phyloP scores from a whole-genome alignment of 2,888 invertebrate genomes.

The Tenodera sinensis region DNA sequence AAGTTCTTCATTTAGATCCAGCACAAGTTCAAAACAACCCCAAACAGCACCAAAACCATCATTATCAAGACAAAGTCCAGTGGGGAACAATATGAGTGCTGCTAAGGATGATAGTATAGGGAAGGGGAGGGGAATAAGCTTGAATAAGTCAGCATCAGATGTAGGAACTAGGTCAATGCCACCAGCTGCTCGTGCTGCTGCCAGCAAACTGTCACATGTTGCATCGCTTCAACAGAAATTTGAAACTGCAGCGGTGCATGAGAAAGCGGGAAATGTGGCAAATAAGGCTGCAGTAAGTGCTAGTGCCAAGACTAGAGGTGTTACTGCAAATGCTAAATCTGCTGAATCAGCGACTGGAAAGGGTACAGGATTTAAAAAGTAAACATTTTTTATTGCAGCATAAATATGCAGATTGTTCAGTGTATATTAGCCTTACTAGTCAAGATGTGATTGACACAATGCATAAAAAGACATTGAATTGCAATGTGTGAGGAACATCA shows the following conservation, averaged over 20 bases:
- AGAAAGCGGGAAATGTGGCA: background rate
- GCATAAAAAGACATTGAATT: background rate
- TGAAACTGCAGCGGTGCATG: conserved; percentile 49
- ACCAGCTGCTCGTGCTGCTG: conserved; percentile 49
- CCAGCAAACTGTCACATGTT: conserved; percentile 62
- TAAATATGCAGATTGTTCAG: background rate
- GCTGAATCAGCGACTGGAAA: conserved; percentile 2
- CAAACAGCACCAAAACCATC: conserved; percentile 19
- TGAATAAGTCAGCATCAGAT: conserved; percentile 28
- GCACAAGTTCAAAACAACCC: conserved; percentile 10
- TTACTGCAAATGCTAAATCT: background rate
- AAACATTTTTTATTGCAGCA: background rate
- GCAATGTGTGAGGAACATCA: background rate
- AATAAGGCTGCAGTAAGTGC: background rate
- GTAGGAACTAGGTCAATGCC: conserved; percentile 38
- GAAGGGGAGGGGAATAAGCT: conserved; percentile 1
- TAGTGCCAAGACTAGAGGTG: background rate
- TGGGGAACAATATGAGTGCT: background rate
- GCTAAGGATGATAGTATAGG: background rate
- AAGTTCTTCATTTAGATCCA: conserved; percentile 18
- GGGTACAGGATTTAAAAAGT: conserved; percentile 13
- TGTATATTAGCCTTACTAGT: background rate
- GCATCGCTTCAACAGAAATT: conserved; percentile 77
- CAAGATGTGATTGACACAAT: background rate
- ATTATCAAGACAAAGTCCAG: background rate